Evolutionary conservation across 2,797 vertebrate species (phyloP).

Genomic region (Petrocephalus sullivani): DNA sequence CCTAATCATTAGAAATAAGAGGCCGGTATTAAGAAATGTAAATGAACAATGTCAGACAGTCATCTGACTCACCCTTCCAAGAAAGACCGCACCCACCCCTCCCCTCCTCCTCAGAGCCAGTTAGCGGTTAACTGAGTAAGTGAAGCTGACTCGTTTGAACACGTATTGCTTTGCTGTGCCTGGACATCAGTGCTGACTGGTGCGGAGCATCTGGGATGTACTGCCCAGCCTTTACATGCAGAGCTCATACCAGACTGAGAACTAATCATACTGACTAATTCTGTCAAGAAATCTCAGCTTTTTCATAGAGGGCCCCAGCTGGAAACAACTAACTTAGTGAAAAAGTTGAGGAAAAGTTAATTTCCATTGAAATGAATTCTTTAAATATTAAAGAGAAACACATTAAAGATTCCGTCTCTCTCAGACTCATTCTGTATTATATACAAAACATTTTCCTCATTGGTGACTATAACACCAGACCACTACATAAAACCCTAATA

Average conservation of each 20-base stretch:
- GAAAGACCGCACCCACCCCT: not conserved
- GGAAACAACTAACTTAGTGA: not conserved
- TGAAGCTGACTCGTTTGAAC: not conserved
- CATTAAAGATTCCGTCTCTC: not conserved
- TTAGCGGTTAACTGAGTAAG: not conserved
- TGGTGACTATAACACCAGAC: not conserved
- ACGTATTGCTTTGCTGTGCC: not conserved
- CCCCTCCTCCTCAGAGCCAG: not conserved
- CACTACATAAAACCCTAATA: not conserved
- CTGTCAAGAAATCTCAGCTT: not conserved
- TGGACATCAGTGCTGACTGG: not conserved
- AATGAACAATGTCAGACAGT: not conserved
- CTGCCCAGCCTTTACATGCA: not conserved
- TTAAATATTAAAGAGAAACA: not conserved
- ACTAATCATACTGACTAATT: not conserved
- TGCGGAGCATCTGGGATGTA: not conserved
- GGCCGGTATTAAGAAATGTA: not conserved
- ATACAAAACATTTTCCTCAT: not conserved
- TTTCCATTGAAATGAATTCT: not conserved
- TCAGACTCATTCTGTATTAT: not conserved
- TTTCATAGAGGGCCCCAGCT: not conserved
- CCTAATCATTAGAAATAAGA: not conserved
- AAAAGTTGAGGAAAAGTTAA: not conserved
- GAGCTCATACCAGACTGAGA: not conserved
- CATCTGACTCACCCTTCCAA: not conserved